Percentiles rank a stretch among this genome's conserved stretches.
Evolutionary conservation across 2,888 invertebrate genomes (phyloP).

Genomic region (Leptinotarsa peninsularis): DNA sequence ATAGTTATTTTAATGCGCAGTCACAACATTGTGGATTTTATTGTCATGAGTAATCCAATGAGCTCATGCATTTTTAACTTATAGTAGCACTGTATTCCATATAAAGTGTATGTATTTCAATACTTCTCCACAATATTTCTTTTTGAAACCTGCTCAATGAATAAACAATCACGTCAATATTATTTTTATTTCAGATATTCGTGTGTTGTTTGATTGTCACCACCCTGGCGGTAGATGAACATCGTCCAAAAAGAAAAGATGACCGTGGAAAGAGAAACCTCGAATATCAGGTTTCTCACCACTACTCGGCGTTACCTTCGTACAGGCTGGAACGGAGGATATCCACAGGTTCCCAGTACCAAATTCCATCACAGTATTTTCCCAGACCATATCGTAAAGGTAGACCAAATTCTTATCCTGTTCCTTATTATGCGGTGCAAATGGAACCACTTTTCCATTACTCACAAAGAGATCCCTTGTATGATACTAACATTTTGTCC

Average conservation of each 20-base stretch:
- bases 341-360: conserved; percentile 65
- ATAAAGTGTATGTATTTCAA: too few species aligned
- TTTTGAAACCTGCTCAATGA: too few species aligned
- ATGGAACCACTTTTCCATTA: conserved; percentile 86
- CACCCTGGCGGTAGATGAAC: conserved; percentile 66
- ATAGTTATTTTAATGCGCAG: too few species aligned
- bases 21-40: too few species aligned
- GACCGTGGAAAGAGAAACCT: conserved; percentile 71
- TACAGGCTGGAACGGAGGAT: conserved; percentile 71
- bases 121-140: too few species aligned
- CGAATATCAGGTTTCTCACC: conserved; percentile 72
- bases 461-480: conserved; percentile 83
- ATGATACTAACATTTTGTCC: conserved; percentile 69
- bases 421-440: conserved; percentile 82
- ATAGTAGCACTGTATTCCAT: too few species aligned
- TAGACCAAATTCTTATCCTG: conserved; percentile 65
- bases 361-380: conserved; percentile 58
- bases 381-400: conserved; percentile 61
- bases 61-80: too few species aligned
- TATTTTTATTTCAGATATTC: conserved; percentile 69
- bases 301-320: conserved; percentile 70
- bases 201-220: conserved; percentile 70
- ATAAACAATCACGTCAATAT: background rate
- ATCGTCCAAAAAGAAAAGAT: conserved; percentile 60
- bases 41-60: too few species aligned